A percentile compares a stretch with the other conserved stretches of the same genome.
Conservation (phyloP, 2,113 vertebrate species). For the Rhabdomys dilectus region DNA sequence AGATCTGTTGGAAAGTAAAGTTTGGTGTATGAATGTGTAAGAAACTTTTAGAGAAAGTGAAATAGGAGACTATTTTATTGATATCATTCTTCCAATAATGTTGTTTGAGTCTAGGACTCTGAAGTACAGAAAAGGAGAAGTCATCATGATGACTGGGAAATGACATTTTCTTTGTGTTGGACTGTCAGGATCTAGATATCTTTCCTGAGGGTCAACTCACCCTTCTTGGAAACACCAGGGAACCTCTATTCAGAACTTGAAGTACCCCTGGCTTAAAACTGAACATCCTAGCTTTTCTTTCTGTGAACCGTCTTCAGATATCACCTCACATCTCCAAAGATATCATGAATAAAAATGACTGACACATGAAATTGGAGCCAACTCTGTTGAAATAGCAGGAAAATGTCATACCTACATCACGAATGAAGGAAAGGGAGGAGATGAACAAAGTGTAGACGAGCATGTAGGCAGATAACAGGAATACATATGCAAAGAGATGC, state of each 20-base stretch:
- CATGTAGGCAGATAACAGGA: rapidly evolving
- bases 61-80: not conserved
- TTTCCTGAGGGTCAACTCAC: not conserved
- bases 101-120: not conserved
- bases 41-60: not conserved
- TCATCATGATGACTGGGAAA: not conserved
- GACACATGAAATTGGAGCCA: not conserved
- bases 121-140: too few species aligned
- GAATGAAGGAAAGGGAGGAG: not conserved
- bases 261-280: not conserved
- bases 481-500: not conserved
- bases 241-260: rapidly evolving
- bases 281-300: not conserved
- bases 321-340: not conserved
- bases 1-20: not conserved
- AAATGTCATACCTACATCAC: not conserved
- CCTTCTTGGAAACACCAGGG: not conserved
- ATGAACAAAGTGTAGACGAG: not conserved
- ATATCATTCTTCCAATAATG: not conserved
- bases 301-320: not conserved
- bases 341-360: not conserved
- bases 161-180: not conserved
- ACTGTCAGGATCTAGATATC: not conserved
- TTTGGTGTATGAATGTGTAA: not conserved
- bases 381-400: not conserved